Evolutionary conservation across 2,888 invertebrate genomes (phyloP), one percentile per base, ranked within the genome.

Genomic region (Coecobrya sp.): DNA sequence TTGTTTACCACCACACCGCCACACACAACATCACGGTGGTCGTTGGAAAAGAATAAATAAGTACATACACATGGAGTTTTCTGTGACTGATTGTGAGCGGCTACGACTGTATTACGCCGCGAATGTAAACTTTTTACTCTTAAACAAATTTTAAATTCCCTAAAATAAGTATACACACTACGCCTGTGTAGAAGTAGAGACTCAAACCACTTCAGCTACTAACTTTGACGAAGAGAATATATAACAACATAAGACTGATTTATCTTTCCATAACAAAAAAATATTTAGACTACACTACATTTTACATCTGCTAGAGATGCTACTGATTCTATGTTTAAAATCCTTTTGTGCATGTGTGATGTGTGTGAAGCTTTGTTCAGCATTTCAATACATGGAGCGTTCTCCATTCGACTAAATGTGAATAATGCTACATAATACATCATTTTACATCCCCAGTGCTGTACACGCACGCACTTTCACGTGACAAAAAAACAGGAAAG

Each of bases 81-180:
- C 59, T 13, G 19, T 59, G 59, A 19, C 5, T 10, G 13, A 5
- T 13, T 13, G 68, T 68, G 30, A 27, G 30, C 30, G 16, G 10
- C 11, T 68, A 19, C 2, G 36, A 36, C 36, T 36, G 36, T 36
- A 36, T 36, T 36, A 36, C 36, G 36, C 2, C 36, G 36, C 2
- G 36, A 36, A 30, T 30, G 13, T 68, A 30, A 11, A 68, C 62
- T 25, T 25, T 3, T 7, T 10, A 7, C 10, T 25, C 1, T 30
- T 19, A n/a, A 73, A 36, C 36, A 73, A 42, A 73, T 73, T 73
- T 73, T 19, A 42, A 73, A 73, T 42, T 73, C 73, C 8, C 73
- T 42, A 42, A 36, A 42, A 73, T 42, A 42, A 42, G 19, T 36
- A n/a, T n/a, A n/a, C n/a, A n/a, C n/a, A n/a, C n/a, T n/a, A 36